These are phyloP conservation scores for Trachelus stipa DNA, from an alignment of 2,888 invertebrate species.

Conservation along the genomic window DNA sequence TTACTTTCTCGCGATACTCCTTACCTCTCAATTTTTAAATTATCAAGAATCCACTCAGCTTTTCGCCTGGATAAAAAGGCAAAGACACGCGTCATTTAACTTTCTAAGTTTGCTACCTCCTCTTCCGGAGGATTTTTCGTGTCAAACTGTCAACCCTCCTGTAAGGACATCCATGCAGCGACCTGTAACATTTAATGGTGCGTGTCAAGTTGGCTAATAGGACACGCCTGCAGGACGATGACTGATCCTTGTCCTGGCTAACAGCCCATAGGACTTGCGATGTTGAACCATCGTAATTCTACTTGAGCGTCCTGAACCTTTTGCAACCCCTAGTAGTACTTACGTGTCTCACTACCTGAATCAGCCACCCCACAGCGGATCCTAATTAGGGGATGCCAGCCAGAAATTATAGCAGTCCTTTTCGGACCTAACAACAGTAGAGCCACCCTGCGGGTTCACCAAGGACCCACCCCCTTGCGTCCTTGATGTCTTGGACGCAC, in stretches of 20 bases:
- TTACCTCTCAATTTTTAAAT: background rate
- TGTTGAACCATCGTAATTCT: background rate
- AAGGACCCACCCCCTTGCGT: background rate
- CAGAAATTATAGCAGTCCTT: background rate
- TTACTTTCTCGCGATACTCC: background rate
- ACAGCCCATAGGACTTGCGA: conserved; percentile 23
- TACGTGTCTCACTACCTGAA: background rate
- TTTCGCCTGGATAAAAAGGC: background rate
- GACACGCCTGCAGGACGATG: conserved; percentile 26
- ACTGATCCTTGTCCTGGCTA: conserved; percentile 30
- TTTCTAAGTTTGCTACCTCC: background rate
- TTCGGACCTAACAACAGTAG: background rate
- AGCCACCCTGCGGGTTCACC: background rate
- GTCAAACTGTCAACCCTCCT: background rate
- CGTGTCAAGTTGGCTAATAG: conserved; percentile 32
- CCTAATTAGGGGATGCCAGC: conserved; percentile 3
- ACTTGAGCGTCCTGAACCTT: background rate
- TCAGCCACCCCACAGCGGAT: background rate
- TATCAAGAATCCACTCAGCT: background rate
- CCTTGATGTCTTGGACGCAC: background rate
- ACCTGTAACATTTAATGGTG: conserved; percentile 31
- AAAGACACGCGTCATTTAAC: background rate
- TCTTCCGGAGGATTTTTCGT: background rate
- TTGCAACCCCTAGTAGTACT: background rate
- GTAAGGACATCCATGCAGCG: background rate